phyloP scores from a whole-genome alignment of 2,888 invertebrate genomes.

The Phragmatobia fuliginosa region DNA sequence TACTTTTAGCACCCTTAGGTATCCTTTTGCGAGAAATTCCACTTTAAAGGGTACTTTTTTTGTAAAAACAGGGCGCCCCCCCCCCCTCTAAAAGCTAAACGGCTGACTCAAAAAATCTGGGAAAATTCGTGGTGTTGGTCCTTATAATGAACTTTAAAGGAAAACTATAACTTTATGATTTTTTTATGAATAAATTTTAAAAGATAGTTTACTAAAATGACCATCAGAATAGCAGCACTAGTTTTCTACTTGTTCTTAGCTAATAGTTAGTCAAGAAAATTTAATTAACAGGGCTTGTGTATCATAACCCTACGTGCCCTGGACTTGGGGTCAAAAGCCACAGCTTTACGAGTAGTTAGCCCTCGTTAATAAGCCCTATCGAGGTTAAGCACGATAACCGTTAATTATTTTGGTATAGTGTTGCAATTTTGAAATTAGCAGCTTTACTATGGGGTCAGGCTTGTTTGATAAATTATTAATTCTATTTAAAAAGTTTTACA shows the following conservation, averaged over 20 bases:
- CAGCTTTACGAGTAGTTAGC: background rate
- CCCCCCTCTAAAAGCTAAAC: no score
- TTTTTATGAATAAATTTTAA: no score
- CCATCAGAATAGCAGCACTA: background rate
- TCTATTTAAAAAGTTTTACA: background rate
- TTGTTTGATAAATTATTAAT: background rate
- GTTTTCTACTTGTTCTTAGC: background rate
- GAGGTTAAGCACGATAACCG: background rate
- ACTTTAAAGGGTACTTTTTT: no score
- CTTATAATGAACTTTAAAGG: no score
- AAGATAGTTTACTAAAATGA: background rate
- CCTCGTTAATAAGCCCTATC: constrained; percentile 1
- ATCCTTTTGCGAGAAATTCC: no score
- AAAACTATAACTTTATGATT: no score
- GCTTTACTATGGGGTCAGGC: background rate
- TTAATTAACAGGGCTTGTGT: background rate
- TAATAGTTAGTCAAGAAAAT: background rate
- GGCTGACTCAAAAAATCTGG: no score
- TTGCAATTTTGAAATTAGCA: background rate
- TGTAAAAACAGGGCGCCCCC: no score
- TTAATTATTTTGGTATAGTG: background rate
- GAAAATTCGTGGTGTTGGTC: no score
- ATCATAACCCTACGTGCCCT: background rate
- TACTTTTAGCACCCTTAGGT: no score
- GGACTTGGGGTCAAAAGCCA: background rate